Base-by-base conservation (phyloP, 2,888 invertebrate genomes). In the Pheosia tremula region DNA sequence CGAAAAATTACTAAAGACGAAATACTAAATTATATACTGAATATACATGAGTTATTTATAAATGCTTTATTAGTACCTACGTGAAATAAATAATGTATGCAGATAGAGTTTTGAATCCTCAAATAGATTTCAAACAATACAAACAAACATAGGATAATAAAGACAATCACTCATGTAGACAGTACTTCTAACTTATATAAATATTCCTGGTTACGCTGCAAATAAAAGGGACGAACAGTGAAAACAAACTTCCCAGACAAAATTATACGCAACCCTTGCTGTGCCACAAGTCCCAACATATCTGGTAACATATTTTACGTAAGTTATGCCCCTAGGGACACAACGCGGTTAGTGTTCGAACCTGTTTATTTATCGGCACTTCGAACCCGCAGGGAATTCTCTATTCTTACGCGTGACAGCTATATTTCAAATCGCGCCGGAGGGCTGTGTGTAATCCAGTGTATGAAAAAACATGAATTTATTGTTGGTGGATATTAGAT, bases 381-480 rank as follows among this genome's bases (percentile, higher is more conserved):
- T 53, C 36, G 9, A 9, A 10, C 37, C 38, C 37, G 37, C 50
- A 50, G 38, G 37, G 53, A 50, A 37, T 53, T 36, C 50, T 50
- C 53, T 53, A 13, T 37, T 37, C 53, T 53, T 50, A 8, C 50
- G 24, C 53, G 53, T 37, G 53, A 53, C 37, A 11, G 53, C 24
- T 37, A 53, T 53, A 53, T 53, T 53, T 53, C 53, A 53, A 53
- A 36, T 53, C 53, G 50, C 24, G 10, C 6, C 13, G 47, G 45
- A 50, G 50, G 50, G 50, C 24, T 24, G 9, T 24, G 50, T 8
- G 24, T 13, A 24, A 50, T 24, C 50, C 50, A 7, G 24, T 24
- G 50, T 50, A 24, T 50, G 24, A 50, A 50, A 50, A 50, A 24
- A 50, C 50, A 50, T 50, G 50, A 50, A 50, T 50, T 50, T 50